A percentile compares a stretch with the other conserved stretches of the same genome.
Conservation (phyloP, 2,888 invertebrate species). For the Heliconius cydno region DNA sequence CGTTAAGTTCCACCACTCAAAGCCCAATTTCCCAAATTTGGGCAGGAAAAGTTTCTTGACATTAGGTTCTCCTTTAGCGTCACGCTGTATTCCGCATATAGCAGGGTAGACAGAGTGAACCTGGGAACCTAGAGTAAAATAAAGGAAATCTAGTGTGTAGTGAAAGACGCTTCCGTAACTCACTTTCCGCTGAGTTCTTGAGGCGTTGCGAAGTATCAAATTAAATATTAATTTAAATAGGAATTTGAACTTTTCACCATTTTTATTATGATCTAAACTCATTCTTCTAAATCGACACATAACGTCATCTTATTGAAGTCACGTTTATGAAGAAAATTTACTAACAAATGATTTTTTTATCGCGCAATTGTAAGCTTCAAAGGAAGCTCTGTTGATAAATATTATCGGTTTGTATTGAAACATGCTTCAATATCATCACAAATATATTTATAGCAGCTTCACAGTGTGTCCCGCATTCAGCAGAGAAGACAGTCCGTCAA, state of each 20-base stretch:
- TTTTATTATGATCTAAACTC: background rate
- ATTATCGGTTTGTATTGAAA: conserved; percentile 1
- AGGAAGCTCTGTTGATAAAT: conserved; percentile 11
- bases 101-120: background rate
- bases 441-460: background rate
- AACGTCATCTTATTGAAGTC: background rate
- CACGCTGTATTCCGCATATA: background rate
- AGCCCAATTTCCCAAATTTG: too few species aligned
- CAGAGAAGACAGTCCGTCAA: background rate
- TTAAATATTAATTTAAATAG: too few species aligned
- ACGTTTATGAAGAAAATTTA: background rate
- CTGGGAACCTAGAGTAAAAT: background rate
- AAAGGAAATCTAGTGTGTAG: too few species aligned
- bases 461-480: background rate
- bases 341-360: conserved; percentile 17
- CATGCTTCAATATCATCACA: background rate
- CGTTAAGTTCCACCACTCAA: too few species aligned
- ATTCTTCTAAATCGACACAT: background rate
- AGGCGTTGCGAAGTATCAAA: too few species aligned
- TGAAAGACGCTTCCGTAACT: too few species aligned
- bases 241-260: background rate
- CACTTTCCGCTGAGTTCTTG: too few species aligned
- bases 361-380: conserved; percentile 1
- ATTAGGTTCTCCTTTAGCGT: background rate
- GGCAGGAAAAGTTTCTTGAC: background rate